Evolutionary conservation across 35 echinoderm and acorn worm species (phyloP).

Genomic region (Hemicentrotus pulcherrimus): DNA sequence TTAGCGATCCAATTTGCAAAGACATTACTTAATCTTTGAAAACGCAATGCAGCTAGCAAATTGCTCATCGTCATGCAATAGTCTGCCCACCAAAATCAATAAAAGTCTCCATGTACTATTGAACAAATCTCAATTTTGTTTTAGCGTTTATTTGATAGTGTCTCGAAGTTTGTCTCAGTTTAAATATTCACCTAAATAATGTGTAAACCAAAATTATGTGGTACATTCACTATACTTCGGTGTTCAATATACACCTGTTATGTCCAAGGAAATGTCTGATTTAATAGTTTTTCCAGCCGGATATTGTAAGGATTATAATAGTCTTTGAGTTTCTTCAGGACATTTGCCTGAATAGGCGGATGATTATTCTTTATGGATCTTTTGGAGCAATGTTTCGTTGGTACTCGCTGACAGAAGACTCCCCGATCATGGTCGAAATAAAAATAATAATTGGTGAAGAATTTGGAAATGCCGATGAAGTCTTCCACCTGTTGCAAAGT

Average conservation of each 20-base stretch:
- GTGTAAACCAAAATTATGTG: too few species aligned
- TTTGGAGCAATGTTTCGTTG: conserved; percentile 60
- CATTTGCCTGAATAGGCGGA: conserved; percentile 56
- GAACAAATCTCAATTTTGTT: too few species aligned
- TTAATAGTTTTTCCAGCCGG: conserved; percentile 49
- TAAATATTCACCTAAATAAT: too few species aligned
- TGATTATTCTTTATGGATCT: conserved; percentile 59
- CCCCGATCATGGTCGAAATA: conserved; percentile 66
- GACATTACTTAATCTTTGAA: too few species aligned
- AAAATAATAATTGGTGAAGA: conserved; percentile 67
- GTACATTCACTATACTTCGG: too few species aligned
- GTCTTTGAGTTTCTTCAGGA: conserved; percentile 50
- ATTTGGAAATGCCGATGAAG: conserved; percentile 63
- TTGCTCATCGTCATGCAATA: too few species aligned
- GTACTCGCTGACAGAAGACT: conserved; percentile 75
- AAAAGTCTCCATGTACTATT: too few species aligned
- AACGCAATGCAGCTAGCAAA: too few species aligned
- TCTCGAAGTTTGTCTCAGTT: too few species aligned
- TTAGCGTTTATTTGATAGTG: too few species aligned
- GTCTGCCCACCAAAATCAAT: too few species aligned
- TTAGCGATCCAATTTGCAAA: too few species aligned
- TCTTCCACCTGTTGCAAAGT: conserved; percentile 52
- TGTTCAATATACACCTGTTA: not conserved
- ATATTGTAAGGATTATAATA: conserved; percentile 79
- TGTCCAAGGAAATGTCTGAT: conserved; percentile 67